Percentiles rank a stretch among this genome's conserved stretches.
Evolutionary conservation across 2,797 vertebrate species (phyloP).

Genomic region (Platalea minor): DNA sequence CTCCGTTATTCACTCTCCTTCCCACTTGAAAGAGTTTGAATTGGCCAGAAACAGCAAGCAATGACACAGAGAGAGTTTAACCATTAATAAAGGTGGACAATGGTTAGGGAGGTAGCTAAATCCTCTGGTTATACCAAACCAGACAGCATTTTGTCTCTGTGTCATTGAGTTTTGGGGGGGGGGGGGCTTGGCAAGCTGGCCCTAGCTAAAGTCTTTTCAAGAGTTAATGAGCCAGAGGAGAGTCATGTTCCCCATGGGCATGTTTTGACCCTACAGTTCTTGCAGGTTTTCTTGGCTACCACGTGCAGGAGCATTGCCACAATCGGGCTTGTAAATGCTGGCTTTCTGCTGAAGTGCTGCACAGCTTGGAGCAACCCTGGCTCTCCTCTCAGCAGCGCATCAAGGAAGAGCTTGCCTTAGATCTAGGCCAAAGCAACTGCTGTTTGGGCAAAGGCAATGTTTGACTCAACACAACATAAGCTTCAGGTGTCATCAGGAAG

Average conservation of each 20-base stretch:
- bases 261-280: neutral
- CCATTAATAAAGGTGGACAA: conserved; percentile 32
- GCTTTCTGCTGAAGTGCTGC: neutral
- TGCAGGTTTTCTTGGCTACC: neutral
- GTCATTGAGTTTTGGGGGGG: neutral
- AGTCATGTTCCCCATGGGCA: neutral
- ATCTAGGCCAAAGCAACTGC: neutral
- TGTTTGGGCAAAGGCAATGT: neutral
- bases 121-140: neutral
- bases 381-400: neutral
- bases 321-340: neutral
- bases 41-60: neutral
- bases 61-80: conserved; percentile 1
- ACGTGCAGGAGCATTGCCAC: neutral
- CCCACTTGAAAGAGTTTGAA: neutral
- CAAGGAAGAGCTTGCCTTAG: neutral
- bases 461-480: neutral
- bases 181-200: neutral
- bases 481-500: neutral
- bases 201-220: conserved; percentile 6
- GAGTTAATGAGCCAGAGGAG: conserved; percentile 26
- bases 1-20: neutral
- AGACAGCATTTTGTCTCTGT: neutral
- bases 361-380: neutral
- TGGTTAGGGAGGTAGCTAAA: conserved; percentile 6